Evolutionary conservation across 2,113 vertebrate genomes (phyloP).

Genomic region (Poeciliopsis turrubarensis): DNA sequence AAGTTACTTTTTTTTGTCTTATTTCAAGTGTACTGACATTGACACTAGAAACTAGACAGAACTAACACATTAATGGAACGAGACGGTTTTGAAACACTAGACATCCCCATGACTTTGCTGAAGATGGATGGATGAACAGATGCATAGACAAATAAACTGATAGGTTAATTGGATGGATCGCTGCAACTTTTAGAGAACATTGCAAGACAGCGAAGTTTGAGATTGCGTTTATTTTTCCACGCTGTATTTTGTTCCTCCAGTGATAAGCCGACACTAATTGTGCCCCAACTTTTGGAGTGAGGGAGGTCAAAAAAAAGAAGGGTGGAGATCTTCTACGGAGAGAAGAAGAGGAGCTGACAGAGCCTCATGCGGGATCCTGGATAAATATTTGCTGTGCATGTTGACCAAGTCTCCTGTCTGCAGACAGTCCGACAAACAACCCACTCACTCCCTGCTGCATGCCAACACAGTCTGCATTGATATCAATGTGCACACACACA

Average conservation of each 20-base stretch:
- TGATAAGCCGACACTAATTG: not conserved
- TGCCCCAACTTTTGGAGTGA: not conserved
- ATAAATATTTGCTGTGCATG: slow-evolving; percentile 71
- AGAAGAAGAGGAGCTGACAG: slow-evolving; percentile 18
- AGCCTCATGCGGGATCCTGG: slow-evolving; percentile 38
- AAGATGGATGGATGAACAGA: too few relatives aligned
- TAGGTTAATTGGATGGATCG: too few relatives aligned
- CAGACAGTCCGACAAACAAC: slow-evolving; percentile 20
- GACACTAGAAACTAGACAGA: too few relatives aligned
- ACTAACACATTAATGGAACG: too few relatives aligned
- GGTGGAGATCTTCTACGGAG: slow-evolving; percentile 12
- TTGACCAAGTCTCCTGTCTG: slow-evolving; percentile 36
- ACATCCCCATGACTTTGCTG: not conserved
- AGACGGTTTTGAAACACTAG: not conserved
- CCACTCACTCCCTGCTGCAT: slow-evolving; percentile 8
- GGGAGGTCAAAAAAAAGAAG: not conserved
- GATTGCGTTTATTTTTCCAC: too few relatives aligned
- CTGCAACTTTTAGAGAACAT: not conserved
- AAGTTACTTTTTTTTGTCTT: too few relatives aligned
- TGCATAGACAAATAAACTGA: too few relatives aligned
- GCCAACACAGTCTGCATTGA: slow-evolving; percentile 13
- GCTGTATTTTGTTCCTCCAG: not conserved
- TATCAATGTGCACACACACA: not conserved
- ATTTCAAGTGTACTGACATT: too few relatives aligned
- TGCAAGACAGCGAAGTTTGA: too few relatives aligned